These are phyloP conservation scores for rat (Rattus norvegicus) DNA, from an alignment of 2,113 vertebrate genomes.

Conservation along the genomic window DNA sequence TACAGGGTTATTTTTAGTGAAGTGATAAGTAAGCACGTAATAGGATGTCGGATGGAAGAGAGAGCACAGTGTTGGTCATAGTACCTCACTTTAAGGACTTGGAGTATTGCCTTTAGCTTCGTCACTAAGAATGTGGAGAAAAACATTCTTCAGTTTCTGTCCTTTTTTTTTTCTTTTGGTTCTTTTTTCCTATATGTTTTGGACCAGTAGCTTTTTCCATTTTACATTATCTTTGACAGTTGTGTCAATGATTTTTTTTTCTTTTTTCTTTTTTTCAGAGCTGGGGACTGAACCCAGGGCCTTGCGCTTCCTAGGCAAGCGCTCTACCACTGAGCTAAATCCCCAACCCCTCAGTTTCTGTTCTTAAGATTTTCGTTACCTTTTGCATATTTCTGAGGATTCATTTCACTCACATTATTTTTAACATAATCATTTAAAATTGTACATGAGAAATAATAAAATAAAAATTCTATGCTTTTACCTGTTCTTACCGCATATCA, in stretches of 20 bases:
- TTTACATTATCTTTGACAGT: too few species aligned
- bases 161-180: too few species aligned
- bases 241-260: too few species aligned
- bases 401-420: conserved; percentile 30
- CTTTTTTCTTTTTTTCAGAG: too few species aligned
- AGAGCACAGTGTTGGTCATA: not conserved
- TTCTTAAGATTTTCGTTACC: not conserved
- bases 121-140: conserved; percentile 38
- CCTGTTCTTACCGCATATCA: not conserved
- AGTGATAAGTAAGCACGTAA: not conserved
- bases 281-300: too few species aligned
- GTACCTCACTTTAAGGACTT: conserved; percentile 28
- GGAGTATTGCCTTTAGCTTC: conserved; percentile 5
- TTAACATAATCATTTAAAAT: conserved; percentile 37
- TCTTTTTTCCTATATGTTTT: too few species aligned
- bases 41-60: not conserved
- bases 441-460: not conserved
- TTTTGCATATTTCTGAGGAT: conserved; percentile 58
- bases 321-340: too few species aligned
- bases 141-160: not conserved
- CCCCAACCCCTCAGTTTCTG: not conserved
- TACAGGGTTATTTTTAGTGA: not conserved
- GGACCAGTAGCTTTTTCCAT: too few species aligned
- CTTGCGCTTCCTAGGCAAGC: too few species aligned
- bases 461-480: conserved; percentile 25